Evolutionary conservation across 2,888 invertebrate species (phyloP), one percentile per base, ranked within the genome.

Genomic region (Clostera curtula): DNA sequence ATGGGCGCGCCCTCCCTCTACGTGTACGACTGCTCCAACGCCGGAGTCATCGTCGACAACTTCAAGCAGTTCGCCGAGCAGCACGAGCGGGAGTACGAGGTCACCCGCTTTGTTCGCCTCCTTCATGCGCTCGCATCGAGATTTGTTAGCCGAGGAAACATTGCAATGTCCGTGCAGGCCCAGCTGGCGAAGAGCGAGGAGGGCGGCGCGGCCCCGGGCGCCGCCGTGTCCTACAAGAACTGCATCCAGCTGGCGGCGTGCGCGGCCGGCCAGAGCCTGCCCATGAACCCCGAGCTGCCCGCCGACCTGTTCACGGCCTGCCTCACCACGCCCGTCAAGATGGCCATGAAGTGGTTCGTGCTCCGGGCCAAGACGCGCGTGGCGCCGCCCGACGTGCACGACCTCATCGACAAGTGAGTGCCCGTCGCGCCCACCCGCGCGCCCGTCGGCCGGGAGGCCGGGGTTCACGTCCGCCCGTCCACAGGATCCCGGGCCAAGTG

Each of bases 1-100:
- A 97, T 99, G 97, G 97, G 97, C 29, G 93, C 96, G 31, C 99
- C 99, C 0, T 98, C 98, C 26, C 97, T 99, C 40, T 99, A 98
- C 80, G 98, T 99, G 11, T 99, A 97, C 76, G 99, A 99, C 77
- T 99, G 98, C 82, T 97, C 97, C 29, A 97, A 96, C 84, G 98
- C 99, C 7, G 99, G 98, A 34, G 93, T 96, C 49, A 96, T 99
- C 53, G 90, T 99, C 22, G 95, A 97, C 46, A 91, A 92, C 31
- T 96, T 95, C 75, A 90, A 91, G 58, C 89, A 90, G 45, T 97
- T 96, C 80, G 96, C 96, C 2, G 91, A 91, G 12, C 96, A 97
- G 61, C 97, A 96, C 62, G 93, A 95, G 70, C 86, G 89, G 32
- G 96, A 96, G 39, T 61, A 62, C 8, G 73, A 70, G 73, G 75